Evolutionary conservation across 2,113 vertebrate genomes (phyloP).

Genomic region (Balaenoptera acutorostrata): DNA sequence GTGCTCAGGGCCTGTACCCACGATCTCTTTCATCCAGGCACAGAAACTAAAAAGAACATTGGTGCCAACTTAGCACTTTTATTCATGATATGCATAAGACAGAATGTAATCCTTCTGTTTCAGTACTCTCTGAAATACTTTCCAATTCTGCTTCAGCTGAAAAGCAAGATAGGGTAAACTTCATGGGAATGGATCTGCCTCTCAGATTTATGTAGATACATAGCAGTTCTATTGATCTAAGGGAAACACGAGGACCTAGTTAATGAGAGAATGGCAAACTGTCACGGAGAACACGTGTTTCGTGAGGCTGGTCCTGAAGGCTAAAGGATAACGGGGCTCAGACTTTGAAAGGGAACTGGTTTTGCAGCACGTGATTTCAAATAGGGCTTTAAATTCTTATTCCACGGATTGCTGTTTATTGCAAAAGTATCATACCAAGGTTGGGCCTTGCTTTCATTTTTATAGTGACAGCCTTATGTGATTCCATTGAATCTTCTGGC

Average conservation of each 20-base stretch:
- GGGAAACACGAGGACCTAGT: slow-evolving; percentile 24
- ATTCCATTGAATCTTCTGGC: background rate
- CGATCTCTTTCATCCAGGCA: background rate
- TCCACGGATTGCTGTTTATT: background rate
- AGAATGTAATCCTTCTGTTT: slow-evolving; percentile 66
- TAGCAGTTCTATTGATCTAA: slow-evolving; percentile 56
- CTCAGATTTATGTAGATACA: slow-evolving; percentile 68
- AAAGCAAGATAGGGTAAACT: slow-evolving; percentile 59
- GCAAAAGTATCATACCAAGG: background rate
- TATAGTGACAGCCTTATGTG: background rate
- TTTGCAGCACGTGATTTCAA: slow-evolving; percentile 3
- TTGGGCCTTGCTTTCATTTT: background rate
- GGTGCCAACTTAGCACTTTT: background rate
- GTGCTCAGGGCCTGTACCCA: background rate
- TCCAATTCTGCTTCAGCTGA: slow-evolving; percentile 61
- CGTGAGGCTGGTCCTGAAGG: background rate
- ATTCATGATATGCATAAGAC: background rate
- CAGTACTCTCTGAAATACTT: slow-evolving; percentile 54
- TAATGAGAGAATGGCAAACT: slow-evolving; percentile 55
- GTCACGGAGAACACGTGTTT: background rate
- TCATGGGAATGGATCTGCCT: slow-evolving; percentile 56
- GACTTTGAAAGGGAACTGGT: background rate
- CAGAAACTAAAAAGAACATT: background rate
- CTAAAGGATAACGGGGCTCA: background rate
- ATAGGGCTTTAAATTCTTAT: slow-evolving; percentile 29